A percentile compares a stretch with the other conserved stretches of the same genome.
These are phyloP conservation scores for Plagiodera versicolora DNA, from an alignment of 2,888 invertebrate genomes.

Conservation along the genomic window DNA sequence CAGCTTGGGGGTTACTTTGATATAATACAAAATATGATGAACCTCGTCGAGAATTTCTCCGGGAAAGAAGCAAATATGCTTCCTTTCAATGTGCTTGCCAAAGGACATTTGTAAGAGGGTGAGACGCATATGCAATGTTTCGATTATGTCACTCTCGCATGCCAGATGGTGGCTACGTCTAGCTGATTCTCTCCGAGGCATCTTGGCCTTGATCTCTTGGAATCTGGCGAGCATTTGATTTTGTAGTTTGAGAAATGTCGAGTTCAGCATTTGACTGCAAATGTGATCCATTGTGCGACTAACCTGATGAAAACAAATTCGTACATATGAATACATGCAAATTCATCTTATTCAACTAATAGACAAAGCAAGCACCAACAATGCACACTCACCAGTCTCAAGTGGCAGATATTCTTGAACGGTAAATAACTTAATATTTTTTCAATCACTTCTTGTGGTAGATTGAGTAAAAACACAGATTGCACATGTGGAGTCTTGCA, in stretches of 20 bases:
- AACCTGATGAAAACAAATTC: too few species aligned
- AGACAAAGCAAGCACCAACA: neutral
- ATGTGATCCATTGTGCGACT: conserved; percentile 78
- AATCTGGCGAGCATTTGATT: conserved; percentile 82
- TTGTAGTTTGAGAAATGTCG: conserved; percentile 83
- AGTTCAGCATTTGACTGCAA: conserved; percentile 78
- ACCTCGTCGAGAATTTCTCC: conserved; percentile 94
- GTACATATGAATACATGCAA: too few species aligned
- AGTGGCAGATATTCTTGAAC: conserved; percentile 76
- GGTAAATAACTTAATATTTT: conserved; percentile 75
- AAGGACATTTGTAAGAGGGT: conserved; percentile 92
- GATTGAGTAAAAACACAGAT: conserved; percentile 62
- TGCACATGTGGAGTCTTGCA: conserved; percentile 35
- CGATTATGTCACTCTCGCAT: conserved; percentile 90
- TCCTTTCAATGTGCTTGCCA: conserved; percentile 91
- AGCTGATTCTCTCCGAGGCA: conserved; percentile 90
- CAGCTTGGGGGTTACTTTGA: conserved; percentile 76
- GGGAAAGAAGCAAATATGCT: conserved; percentile 92
- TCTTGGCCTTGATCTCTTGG: conserved; percentile 85
- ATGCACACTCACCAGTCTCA: conserved; percentile 72
- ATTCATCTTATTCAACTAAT: too few species aligned
- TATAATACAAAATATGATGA: conserved; percentile 79
- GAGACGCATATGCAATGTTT: conserved; percentile 89
- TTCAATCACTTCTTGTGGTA: conserved; percentile 79
- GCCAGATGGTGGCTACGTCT: conserved; percentile 87